Evolutionary conservation across 2,797 vertebrate species (phyloP), one percentile per base, ranked within the genome.

Genomic region (Sebastes baramenuke): DNA sequence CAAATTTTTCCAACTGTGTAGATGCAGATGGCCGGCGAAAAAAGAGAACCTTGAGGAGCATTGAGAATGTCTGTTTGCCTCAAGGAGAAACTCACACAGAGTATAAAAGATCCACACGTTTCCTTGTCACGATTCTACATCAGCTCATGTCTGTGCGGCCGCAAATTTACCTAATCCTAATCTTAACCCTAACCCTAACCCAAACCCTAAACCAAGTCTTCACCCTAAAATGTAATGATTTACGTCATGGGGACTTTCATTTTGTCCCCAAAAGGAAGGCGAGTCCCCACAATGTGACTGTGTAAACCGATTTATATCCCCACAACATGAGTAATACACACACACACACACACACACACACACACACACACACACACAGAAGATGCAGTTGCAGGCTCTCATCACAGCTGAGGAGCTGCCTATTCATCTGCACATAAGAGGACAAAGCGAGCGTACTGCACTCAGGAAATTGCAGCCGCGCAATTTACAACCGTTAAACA

Each of bases 361-460:
- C 9, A 10, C 32, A 65, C 8, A 25, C 59, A 75, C 55, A 66
- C 60, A 81, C 64, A 79, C 49, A 81, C 16, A 74, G 52, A 83
- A 86, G 88, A 87, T 85, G 82, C 89, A 89, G 90, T 94, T 55
- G 83, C 89, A 90, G 87, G 74, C 89, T 93, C 92, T 91, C 88
- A 89, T 95, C 93, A 93, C 92, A 94, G 94, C 91, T 93, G 94
- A 95, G 91, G 93, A 92, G 92, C 89, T 94, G 94, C 93, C 92
- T 93, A 93, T 94, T 95, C 95, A 95, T 94, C 94, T 95, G 93
- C 89, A 92, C 90, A 93, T 92, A 94, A 94, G 90, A 93, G 92
- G 93, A 93, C 89, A 94, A 94, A 94, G 93, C 88, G 84, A 95
- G 93, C 72, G 80, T 24, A 66, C 91, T 85, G 84, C 92, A 89